A percentile compares a stretch with the other conserved stretches of the same genome.
phyloP scores from a whole-genome alignment of 2,113 vertebrate genomes.

The Falco punctatus region DNA sequence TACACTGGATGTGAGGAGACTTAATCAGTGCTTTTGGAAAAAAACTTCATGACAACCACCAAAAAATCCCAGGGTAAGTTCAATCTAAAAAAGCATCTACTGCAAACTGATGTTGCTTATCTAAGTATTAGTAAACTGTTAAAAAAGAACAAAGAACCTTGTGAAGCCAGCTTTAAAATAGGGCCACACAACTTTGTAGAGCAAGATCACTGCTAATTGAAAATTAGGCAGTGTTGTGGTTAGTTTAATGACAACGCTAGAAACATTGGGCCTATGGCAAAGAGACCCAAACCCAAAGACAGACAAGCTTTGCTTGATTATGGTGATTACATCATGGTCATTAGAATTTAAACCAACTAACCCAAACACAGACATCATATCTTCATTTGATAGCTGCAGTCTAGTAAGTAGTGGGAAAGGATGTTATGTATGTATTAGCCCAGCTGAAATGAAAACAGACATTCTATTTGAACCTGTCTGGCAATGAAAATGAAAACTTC shows the following conservation, averaged over 20 bases:
- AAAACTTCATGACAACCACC: accelerated
- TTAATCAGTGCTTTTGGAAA: neutral
- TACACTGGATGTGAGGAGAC: neutral
- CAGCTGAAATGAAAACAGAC: slow-evolving; percentile 86
- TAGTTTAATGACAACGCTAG: slow-evolving; percentile 74
- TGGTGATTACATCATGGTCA: slow-evolving; percentile 80
- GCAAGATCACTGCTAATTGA: slow-evolving; percentile 55
- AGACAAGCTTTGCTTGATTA: slow-evolving; percentile 81
- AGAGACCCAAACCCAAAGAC: slow-evolving; percentile 73
- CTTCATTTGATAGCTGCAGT: slow-evolving; percentile 83
- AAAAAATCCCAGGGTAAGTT: neutral
- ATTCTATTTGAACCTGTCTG: slow-evolving; percentile 87
- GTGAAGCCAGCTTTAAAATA: slow-evolving; percentile 59
- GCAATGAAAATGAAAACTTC: slow-evolving; percentile 79
- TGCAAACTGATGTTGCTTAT: slow-evolving; percentile 52
- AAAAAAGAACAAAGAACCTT: slow-evolving; percentile 54
- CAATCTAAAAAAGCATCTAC: neutral
- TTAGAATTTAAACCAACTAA: slow-evolving; percentile 78
- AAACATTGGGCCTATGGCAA: slow-evolving; percentile 70
- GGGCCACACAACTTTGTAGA: slow-evolving; percentile 45
- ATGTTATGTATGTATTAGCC: slow-evolving; percentile 82
- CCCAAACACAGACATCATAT: slow-evolving; percentile 87
- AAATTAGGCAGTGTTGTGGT: slow-evolving; percentile 75
- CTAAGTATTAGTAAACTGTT: slow-evolving; percentile 69
- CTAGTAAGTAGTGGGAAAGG: slow-evolving; percentile 82